Base-by-base conservation (phyloP, 53 echinoderm and acorn worm species). In the Glandiceps talaboti region DNA sequence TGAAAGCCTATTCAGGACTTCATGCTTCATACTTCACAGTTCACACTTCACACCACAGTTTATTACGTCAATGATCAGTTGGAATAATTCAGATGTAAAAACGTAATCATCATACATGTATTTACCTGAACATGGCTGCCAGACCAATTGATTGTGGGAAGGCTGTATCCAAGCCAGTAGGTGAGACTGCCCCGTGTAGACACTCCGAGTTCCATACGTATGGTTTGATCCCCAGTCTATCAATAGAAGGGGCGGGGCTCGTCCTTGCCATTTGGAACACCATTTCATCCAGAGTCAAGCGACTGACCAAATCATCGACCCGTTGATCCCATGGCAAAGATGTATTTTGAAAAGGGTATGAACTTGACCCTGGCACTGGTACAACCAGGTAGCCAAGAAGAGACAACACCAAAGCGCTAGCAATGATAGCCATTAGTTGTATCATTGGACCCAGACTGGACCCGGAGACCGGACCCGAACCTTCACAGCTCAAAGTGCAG, bases 181-280 rank as follows among this genome's bases (percentile, higher is more conserved):
- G 32, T 10, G 85, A 90, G 6, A 45, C 64, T 75, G 90, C 92
- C 12, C 96, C 96, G 0, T 84, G 82, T 30, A 96, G 78, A 72
- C 96, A 96, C 82, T 96, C 92, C 0, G 90, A 92, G 80, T 90
- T 87, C 96, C 96, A 96, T 27, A 83, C 88, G 78, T 96, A 90
- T n/a, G 85, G 90, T 28, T 83, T 75, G 29, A 96, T 92, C 32
- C 89, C 88, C 14, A 96, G 82, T 0, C 89, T 80, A 73, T 74
- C 32, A 33, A 96, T 90, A 29, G 85, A 76, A 26, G 92, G 92
- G 14, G 96, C 84, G 74, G 97, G 97, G 27, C 90, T 88, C 80
- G 88, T 96, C 80, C 90, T 82, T 14, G 92, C 87, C 73, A 96
- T 81, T 82, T 92, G 92, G 31, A 82, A 82, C 0, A 88, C 76